Percentiles rank a stretch among this genome's conserved stretches.
Conservation (phyloP, 1,140 invertebrate genomes). For the Ceratina australensis region DNA sequence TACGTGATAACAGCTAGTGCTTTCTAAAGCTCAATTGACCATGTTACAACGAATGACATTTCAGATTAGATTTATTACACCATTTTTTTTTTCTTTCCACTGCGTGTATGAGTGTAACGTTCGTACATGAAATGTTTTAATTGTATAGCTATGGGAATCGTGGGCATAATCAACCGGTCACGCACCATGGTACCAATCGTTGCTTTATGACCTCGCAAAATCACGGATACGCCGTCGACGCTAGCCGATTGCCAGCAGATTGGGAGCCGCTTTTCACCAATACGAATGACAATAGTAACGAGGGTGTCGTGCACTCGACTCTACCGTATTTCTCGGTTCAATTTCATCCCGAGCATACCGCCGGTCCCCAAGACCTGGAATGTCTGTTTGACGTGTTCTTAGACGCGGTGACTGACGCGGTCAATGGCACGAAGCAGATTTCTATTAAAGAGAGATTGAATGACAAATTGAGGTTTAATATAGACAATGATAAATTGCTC, state of each 20-base stretch:
- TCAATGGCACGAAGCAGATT: slow-evolving; percentile 48
- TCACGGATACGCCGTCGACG: slow-evolving; percentile 97
- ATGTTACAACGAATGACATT: too few species aligned
- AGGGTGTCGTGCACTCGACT: slow-evolving; percentile 91
- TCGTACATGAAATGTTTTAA: neutral
- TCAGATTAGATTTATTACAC: neutral
- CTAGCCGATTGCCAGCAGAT: slow-evolving; percentile 83
- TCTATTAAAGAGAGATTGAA: slow-evolving; percentile 79
- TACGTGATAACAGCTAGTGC: neutral
- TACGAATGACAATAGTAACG: slow-evolving; percentile 93
- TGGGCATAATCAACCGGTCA: slow-evolving; percentile 98
- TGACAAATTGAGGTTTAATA: slow-evolving; percentile 75
- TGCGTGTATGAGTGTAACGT: too few species aligned
- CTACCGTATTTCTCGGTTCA: slow-evolving; percentile 97
- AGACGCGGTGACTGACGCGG: slow-evolving; percentile 83
- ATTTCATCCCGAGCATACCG: slow-evolving; percentile 99
- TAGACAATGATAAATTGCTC: slow-evolving; percentile 66
- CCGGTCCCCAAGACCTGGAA: slow-evolving; percentile 97
- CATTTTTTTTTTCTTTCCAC: too few species aligned
- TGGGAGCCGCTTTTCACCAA: slow-evolving; percentile 97
- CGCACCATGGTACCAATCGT: slow-evolving; percentile 89
- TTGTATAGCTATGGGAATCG: slow-evolving; percentile 95
- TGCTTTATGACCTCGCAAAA: slow-evolving; percentile 99
- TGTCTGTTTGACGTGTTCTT: slow-evolving; percentile 95
- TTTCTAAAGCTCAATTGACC: too few species aligned